Evolutionary conservation across 2,797 vertebrate species (phyloP), one percentile per base, ranked within the genome.

Genomic region (Rhinophrynus dorsalis): DNA sequence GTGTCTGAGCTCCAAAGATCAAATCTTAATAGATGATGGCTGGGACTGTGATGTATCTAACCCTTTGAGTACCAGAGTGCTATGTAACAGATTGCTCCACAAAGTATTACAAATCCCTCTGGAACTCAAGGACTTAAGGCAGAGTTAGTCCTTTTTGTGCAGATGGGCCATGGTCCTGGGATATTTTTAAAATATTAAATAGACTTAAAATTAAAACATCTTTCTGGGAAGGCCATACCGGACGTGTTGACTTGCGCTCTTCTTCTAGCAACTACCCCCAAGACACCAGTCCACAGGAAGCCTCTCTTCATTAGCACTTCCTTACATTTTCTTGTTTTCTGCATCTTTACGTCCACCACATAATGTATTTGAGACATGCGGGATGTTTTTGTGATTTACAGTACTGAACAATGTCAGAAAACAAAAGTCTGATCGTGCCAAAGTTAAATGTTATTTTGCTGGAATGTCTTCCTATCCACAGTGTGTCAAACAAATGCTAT

Each of bases 231-330:
- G 68, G 29, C 18, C n/a, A 9, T 15, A 29, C 48, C 37, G 57
- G 67, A 69, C n/a, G 44, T 62, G 11, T 54, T 20, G 54, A 13
- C 59, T 50, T 70, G 56, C 68, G 23, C 40, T 70, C 20, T 70
- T 70, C 68, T 59, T 48, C 52, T 15, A 29, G 27, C 29, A 15
- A 38, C 56, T 63, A 56, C 47, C 50, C 40, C 13, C 29, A 70
- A 47, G 40, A 63, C 51, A 38, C 45, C 51, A 62, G 26, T 38
- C 40, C 35, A 48, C 59, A 70, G 68, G 68, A 70, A 70, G 47
- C 37, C 50, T 7, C 1, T 1, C 13, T 37, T 55, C 57, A 30
- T 56, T 29, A 47, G 20, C 15, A 45, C 29, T 63, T 70, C 58
- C 67, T 27, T 26, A 23, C 13, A 32, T 61, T 45, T 37, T 45